These are phyloP conservation scores for Plodia interpunctella DNA, from an alignment of 1,140 invertebrate species.

Conservation along the genomic window DNA sequence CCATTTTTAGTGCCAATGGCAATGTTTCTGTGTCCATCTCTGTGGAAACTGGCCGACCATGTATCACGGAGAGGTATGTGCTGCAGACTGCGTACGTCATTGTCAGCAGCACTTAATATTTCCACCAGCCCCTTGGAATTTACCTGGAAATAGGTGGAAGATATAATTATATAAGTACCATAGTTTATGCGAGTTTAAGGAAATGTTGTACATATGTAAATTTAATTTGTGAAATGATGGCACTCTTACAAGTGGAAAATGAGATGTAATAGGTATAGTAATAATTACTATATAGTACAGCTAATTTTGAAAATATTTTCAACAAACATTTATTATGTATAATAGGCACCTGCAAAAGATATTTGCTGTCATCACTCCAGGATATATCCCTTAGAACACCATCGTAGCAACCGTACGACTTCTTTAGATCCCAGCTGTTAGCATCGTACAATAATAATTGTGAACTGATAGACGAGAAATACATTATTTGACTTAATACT, in stretches of 20 bases:
- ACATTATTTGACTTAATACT: conserved; percentile 47
- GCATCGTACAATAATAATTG: conserved; percentile 62
- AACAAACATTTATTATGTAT: too few relatives aligned
- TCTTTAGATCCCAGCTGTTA: conserved; percentile 67
- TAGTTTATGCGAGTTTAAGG: too few relatives aligned
- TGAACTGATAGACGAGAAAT: conserved; percentile 68
- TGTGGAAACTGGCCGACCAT: conserved; percentile 66
- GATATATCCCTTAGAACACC: conserved; percentile 60
- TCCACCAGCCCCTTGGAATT: conserved; percentile 62
- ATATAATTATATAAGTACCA: too few relatives aligned
- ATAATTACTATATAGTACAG: too few relatives aligned
- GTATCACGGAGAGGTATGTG: conserved; percentile 65
- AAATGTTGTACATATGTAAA: too few relatives aligned
- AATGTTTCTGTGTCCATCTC: conserved; percentile 62
- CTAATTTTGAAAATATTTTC: too few relatives aligned
- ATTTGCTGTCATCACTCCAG: conserved; percentile 74
- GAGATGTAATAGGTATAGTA: too few relatives aligned
- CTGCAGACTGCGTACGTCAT: conserved; percentile 64
- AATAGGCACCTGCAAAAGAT: conserved; percentile 62
- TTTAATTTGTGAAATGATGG: too few relatives aligned
- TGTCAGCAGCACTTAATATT: conserved; percentile 62
- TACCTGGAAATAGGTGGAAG: conserved; percentile 45
- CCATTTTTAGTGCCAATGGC: conserved; percentile 68
- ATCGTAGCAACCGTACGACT: conserved; percentile 60
- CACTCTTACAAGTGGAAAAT: too few relatives aligned